Evolutionary conservation across 2,797 vertebrate genomes (phyloP).

Genomic region (Crenuchus spilurus): DNA sequence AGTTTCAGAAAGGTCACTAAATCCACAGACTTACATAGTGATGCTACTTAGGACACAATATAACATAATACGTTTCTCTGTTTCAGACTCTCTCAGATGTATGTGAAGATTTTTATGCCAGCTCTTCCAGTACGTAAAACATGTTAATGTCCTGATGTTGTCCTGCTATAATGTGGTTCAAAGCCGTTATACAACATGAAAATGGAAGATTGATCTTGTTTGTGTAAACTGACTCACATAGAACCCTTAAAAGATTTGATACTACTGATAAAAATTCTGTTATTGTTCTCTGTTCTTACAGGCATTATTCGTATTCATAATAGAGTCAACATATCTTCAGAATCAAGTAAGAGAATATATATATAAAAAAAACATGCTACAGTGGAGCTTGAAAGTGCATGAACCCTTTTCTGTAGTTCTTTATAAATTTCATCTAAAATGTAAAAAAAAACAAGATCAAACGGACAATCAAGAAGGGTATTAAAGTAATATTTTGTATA

Average conservation of each 20-base stretch:
- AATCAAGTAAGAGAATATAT: slow-evolving; percentile 68
- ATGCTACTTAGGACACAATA: too few species aligned
- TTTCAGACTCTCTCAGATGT: slow-evolving; percentile 85
- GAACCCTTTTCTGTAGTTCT: too few species aligned
- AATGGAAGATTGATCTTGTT: too few species aligned
- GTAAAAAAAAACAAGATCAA: too few species aligned
- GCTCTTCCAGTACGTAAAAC: slow-evolving; percentile 88
- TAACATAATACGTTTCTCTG: slow-evolving; percentile 15
- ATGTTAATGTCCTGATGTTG: too few species aligned
- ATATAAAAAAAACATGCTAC: too few species aligned
- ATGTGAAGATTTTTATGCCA: slow-evolving; percentile 90
- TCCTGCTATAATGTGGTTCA: too few species aligned
- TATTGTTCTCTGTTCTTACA: slow-evolving; percentile 45
- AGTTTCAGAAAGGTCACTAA: neutral
- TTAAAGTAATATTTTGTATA: too few species aligned
- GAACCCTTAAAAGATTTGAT: neutral
- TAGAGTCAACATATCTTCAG: slow-evolving; percentile 70
- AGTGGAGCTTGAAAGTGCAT: too few species aligned
- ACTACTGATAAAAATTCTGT: neutral
- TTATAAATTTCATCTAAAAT: too few species aligned
- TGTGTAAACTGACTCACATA: neutral
- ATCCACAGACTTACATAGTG: neutral
- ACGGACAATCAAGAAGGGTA: too few species aligned
- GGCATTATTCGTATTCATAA: slow-evolving; percentile 72
- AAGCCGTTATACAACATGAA: too few species aligned